These are phyloP conservation scores for Allophyes oxyacanthae DNA, from an alignment of 2,888 invertebrate genomes.

Conservation along the genomic window DNA sequence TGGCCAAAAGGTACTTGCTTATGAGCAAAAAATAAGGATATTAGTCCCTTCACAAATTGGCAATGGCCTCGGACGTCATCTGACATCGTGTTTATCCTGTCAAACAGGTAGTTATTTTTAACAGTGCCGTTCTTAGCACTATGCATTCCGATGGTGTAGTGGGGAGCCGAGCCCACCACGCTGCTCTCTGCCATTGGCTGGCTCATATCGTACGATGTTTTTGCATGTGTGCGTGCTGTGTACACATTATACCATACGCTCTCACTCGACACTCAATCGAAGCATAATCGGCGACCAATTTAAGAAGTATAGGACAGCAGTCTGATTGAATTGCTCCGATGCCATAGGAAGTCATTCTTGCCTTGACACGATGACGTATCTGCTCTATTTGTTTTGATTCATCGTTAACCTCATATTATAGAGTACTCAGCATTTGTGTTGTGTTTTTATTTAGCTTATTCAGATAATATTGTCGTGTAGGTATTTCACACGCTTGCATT, in stretches of 20 bases:
- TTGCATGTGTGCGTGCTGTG: constrained; percentile 74
- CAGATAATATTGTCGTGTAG: constrained; percentile 27
- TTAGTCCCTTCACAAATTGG: constrained; percentile 63
- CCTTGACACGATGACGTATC: constrained; percentile 75
- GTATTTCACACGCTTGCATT: constrained; percentile 45
- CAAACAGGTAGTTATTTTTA: constrained; percentile 87
- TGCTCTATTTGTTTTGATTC: constrained; percentile 69
- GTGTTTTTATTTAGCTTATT: constrained; percentile 45
- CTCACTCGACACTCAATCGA: constrained; percentile 73
- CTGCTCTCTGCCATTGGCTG: constrained; percentile 76
- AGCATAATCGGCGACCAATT: constrained; percentile 81
- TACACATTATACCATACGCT: constrained; percentile 68
- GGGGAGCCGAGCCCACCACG: constrained; percentile 88
- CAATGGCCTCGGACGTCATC: constrained; percentile 78
- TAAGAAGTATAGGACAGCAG: constrained; percentile 71
- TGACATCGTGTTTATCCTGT: constrained; percentile 73
- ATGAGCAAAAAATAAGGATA: constrained; percentile 32
- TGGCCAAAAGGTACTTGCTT: background rate
- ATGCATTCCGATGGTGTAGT: constrained; percentile 82
- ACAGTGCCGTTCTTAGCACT: constrained; percentile 82
- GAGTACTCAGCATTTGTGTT: constrained; percentile 35
- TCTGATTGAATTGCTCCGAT: constrained; percentile 81
- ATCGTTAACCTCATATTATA: constrained; percentile 58
- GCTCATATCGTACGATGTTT: constrained; percentile 84
- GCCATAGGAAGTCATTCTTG: constrained; percentile 79